These are phyloP conservation scores for Gymnobelideus leadbeateri DNA, from an alignment of 2,113 vertebrate genomes.

Conservation along the genomic window DNA sequence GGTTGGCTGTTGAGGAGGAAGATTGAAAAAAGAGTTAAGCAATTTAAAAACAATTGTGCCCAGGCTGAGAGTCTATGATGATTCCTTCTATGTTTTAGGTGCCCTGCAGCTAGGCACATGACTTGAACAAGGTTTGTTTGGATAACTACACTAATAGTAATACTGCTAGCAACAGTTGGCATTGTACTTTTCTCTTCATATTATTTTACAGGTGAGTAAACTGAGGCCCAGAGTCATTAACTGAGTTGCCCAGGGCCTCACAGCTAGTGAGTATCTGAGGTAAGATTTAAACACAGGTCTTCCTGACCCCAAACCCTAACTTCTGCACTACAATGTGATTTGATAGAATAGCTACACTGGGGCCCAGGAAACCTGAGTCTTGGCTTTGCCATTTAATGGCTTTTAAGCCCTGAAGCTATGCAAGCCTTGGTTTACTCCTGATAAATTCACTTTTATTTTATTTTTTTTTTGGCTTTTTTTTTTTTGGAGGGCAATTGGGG, in stretches of 20 bases:
- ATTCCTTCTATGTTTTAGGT: background rate
- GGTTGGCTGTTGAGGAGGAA: background rate
- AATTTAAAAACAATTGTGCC: background rate
- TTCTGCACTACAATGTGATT: too few species aligned
- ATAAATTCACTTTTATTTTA: too few species aligned
- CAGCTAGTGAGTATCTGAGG: too few species aligned
- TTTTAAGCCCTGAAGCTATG: background rate
- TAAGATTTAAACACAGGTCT: too few species aligned
- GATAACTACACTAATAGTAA: background rate
- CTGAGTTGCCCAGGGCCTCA: too few species aligned
- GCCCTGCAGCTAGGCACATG: background rate
- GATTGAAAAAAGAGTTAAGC: background rate
- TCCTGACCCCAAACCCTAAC: too few species aligned
- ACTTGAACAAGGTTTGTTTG: background rate
- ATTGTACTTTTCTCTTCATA: background rate
- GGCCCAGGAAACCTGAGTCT: background rate
- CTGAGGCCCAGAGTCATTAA: too few species aligned
- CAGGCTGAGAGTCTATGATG: background rate
- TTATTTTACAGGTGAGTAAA: background rate
- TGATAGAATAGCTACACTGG: too few species aligned
- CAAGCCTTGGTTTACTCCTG: background rate
- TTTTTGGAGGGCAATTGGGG: too few species aligned
- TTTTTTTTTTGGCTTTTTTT: too few species aligned
- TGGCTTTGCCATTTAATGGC: background rate
- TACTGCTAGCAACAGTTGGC: background rate